A percentile compares a stretch with the other conserved stretches of the same genome.
phyloP scores from a whole-genome alignment of 2,888 invertebrate genomes.

The Phasia obesa region DNA sequence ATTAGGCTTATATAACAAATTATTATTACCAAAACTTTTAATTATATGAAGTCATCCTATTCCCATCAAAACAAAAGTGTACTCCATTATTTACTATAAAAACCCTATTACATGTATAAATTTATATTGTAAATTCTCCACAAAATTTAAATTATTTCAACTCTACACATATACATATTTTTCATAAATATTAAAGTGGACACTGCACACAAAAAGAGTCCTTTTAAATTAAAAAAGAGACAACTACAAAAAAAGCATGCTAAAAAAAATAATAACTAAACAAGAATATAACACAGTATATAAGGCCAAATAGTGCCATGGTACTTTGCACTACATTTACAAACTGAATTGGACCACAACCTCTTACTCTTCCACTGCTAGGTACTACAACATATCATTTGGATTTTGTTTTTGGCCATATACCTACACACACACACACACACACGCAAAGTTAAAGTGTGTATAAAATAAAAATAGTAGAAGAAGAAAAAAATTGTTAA shows the following conservation, averaged over 20 bases:
- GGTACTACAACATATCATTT: constrained; percentile 11
- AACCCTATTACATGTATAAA: too few species aligned
- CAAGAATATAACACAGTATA: constrained; percentile 72
- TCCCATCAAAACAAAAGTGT: too few species aligned
- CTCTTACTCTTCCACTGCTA: constrained; percentile 40
- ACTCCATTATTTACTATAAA: too few species aligned
- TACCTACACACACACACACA: constrained; percentile 11
- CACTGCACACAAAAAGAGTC: constrained; percentile 39
- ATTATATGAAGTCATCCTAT: too few species aligned
- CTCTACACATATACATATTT: not conserved
- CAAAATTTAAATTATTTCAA: constrained; percentile 8
- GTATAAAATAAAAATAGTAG: not conserved
- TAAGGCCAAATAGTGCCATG: constrained; percentile 78
- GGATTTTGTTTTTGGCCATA: constrained; percentile 16
- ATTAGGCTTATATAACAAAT: too few species aligned
- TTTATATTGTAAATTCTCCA: not conserved
- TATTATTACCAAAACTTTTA: too few species aligned
- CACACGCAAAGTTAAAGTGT: constrained; percentile 21
- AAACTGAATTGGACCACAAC: constrained; percentile 67
- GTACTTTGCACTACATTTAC: constrained; percentile 76
- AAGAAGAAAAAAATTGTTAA: constrained; percentile 25
- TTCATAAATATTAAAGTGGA: constrained; percentile 55
- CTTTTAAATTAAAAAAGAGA: constrained; percentile 43
- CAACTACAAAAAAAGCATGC: constrained; percentile 25
- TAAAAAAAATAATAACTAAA: constrained; percentile 56